Conservation (phyloP, 2,797 vertebrate species). For the Champsocephalus esox region DNA sequence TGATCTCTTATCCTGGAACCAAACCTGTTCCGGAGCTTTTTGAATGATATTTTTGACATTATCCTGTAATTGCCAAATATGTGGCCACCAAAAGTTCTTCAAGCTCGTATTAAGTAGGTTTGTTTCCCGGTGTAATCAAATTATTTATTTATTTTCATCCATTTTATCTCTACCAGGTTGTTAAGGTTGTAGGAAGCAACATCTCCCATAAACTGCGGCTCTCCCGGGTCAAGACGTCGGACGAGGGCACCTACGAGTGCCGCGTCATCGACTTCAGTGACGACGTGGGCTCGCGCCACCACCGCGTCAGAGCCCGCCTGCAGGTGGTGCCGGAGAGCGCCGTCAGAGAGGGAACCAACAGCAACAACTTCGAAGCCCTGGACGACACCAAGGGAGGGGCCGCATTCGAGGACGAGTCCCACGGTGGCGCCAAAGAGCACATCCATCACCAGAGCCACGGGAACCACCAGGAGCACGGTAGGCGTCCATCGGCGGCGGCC, state of each 20-base stretch:
- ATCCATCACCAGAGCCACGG: conserved; percentile 65
- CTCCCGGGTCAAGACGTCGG: conserved; percentile 89
- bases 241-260: conserved; percentile 93
- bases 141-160: neutral
- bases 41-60: neutral
- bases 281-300: conserved; percentile 88
- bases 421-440: conserved; percentile 53
- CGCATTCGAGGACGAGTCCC: conserved; percentile 37
- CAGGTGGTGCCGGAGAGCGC: conserved; percentile 76
- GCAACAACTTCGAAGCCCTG: conserved; percentile 67
- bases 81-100: neutral
- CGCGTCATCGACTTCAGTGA: conserved; percentile 92
- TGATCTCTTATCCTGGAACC: no score
- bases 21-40: no score
- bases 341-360: conserved; percentile 7
- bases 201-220: conserved; percentile 95
- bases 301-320: conserved; percentile 86
- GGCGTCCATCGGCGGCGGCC: conserved; percentile 40
- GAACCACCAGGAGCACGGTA: conserved; percentile 66
- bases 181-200: conserved; percentile 95
- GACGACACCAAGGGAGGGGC: conserved; percentile 71
- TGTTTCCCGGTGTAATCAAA: neutral
- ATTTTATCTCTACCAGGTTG: conserved; percentile 83
- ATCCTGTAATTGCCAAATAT: neutral
- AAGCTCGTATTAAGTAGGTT: neutral